A percentile compares a stretch with the other conserved stretches of the same genome.
phyloP scores from a whole-genome alignment of 2,113 vertebrate species.

The Ifrita kowaldi region DNA sequence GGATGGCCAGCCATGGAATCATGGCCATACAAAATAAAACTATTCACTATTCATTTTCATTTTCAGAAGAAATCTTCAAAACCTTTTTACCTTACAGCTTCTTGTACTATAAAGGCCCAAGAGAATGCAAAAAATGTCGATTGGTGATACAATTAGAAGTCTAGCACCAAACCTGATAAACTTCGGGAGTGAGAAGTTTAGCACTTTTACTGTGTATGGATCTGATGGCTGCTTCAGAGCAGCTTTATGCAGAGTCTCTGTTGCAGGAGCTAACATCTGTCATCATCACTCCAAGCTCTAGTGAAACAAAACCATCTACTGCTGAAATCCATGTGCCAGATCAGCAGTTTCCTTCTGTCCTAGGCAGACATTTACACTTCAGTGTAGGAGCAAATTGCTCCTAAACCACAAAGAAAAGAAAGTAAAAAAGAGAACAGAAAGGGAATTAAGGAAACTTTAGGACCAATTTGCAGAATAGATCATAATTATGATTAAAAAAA shows the following conservation, averaged over 20 bases:
- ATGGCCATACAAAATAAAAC: background rate
- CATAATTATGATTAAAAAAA: background rate
- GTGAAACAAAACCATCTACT: background rate
- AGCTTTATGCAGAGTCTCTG: background rate
- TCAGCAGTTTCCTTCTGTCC: background rate
- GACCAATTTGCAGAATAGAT: background rate
- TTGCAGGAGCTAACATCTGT: background rate
- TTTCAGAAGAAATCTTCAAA: background rate
- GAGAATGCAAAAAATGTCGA: background rate
- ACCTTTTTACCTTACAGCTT: background rate
- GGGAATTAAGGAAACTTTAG: background rate
- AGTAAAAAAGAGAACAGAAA: background rate
- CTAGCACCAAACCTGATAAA: constrained; percentile 8
- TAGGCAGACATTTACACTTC: background rate
- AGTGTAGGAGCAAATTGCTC: background rate
- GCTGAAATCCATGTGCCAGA: background rate
- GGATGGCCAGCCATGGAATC: background rate
- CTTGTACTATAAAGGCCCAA: background rate
- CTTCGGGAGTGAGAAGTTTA: background rate
- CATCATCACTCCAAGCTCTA: background rate
- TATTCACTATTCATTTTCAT: background rate
- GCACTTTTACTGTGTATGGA: background rate
- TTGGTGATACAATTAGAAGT: background rate
- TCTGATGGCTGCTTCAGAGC: background rate
- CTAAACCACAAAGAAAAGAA: background rate